Percentiles rank a stretch among this genome's conserved stretches.
These are phyloP conservation scores for Panagrolaimus sp. DNA, from an alignment of 1,140 invertebrate genomes.

Conservation along the genomic window DNA sequence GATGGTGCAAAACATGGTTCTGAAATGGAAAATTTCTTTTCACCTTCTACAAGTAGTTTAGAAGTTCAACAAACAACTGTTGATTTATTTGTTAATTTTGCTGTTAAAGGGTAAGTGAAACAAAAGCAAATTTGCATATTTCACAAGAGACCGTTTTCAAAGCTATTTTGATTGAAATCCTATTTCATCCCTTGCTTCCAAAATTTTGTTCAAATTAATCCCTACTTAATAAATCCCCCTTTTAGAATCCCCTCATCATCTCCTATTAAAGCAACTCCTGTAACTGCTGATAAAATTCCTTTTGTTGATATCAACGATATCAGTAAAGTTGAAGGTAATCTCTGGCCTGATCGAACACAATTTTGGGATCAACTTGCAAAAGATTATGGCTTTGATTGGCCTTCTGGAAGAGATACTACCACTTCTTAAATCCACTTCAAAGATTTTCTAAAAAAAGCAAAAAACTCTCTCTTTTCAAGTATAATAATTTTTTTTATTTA, in stretches of 20 bases:
- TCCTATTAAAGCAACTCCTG: neutral
- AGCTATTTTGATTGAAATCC: neutral
- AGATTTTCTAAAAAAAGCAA: too few species aligned
- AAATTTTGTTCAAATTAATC: too few species aligned
- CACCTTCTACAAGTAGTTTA: neutral
- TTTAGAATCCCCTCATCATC: neutral
- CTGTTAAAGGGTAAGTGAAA: too few species aligned
- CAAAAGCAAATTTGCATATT: neutral
- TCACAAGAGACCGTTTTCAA: too few species aligned
- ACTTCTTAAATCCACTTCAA: too few species aligned
- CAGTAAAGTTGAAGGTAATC: neutral
- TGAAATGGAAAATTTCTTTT: neutral
- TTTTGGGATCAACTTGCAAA: neutral
- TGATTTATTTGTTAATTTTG: slow-evolving; percentile 1
- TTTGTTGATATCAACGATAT: neutral
- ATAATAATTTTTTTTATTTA: too few species aligned
- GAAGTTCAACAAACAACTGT: neutral
- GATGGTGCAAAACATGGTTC: neutral
- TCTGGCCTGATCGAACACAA: neutral
- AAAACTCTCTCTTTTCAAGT: too few species aligned
- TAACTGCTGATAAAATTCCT: slow-evolving; percentile 59
- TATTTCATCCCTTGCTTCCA: too few species aligned
- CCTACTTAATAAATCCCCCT: too few species aligned
- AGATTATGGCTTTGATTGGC: slow-evolving; percentile 7
- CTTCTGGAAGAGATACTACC: neutral